Evolutionary conservation across 2,888 invertebrate genomes (phyloP).

Genomic region (Epiblema foenella): DNA sequence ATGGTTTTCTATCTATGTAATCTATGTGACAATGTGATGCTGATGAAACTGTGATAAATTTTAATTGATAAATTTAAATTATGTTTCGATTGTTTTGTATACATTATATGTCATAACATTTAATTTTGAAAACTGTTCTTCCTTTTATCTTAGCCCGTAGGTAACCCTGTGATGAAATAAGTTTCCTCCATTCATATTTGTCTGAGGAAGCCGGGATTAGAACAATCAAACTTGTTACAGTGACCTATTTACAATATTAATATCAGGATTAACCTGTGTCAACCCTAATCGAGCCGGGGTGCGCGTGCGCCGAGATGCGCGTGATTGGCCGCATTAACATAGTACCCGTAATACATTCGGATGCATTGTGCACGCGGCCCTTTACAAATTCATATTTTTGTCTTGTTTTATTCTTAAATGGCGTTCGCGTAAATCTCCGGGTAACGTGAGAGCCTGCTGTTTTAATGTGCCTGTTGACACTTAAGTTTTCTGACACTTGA

Average conservation of each 20-base stretch:
- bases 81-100: too few relatives aligned
- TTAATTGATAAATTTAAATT: too few relatives aligned
- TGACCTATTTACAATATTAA: neutral
- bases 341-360: conserved; percentile 54
- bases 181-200: too few relatives aligned
- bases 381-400: conserved; percentile 61
- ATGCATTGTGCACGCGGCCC: conserved; percentile 54
- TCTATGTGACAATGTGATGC: too few relatives aligned
- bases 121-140: neutral
- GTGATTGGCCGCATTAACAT: conserved; percentile 69
- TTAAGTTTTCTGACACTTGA: neutral
- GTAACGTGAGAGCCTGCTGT: conserved; percentile 29
- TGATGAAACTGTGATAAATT: too few relatives aligned
- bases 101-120: too few relatives aligned
- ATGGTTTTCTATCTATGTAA: too few relatives aligned
- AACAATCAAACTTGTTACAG: too few relatives aligned
- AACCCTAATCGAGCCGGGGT: conserved; percentile 45
- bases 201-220: too few relatives aligned
- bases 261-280: neutral
- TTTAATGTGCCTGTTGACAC: conserved; percentile 21
- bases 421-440: conserved; percentile 40
- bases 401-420: conserved; percentile 46
- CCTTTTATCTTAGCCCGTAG: neutral
- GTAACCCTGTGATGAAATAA: too few relatives aligned
- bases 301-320: conserved; percentile 63